Base-by-base conservation (phyloP, 2,888 invertebrate genomes). In the Nasonia oneida region DNA sequence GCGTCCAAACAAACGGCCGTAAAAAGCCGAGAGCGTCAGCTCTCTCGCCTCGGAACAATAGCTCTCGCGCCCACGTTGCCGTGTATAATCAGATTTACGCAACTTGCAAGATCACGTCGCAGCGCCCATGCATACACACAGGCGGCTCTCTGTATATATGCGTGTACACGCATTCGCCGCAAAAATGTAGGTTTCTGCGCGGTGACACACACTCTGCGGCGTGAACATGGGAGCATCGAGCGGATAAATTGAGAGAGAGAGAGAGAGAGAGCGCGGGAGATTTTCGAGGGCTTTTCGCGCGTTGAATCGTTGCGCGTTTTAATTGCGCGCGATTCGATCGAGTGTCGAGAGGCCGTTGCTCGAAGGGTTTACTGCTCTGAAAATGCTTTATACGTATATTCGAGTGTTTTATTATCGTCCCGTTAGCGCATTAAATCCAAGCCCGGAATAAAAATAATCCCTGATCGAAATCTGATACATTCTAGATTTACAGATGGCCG, bases 21-120 rank as follows among this genome's bases (percentile, higher is more conserved):
- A 76, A 76, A 76, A 53, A 75, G 70, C 50, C 53, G 10, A 47
- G 79, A 50, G 79, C 47, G 23, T 15, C 47, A 70, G 50, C 57
- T 64, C 61, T 18, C 67, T 70, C 67, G 67, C 39, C 37, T n/a
- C 71, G 61, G 80, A 47, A 85, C 85, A 85, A 85, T 85, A 37
- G 84, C 76, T 67, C 74, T 71, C 64, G 57, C 71, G 57, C 77
- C n/a, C 33, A 53, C 57, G 61, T n/a, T 12, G 71, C 23, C 71
- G 33, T 50, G 70, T 81, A 18, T 53, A 85, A 85, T 85, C 85
- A 85, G 71, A 85, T 81, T 81, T 71, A 77, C 71, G 77, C 77
- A 81, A 85, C 71, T 57, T 85, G 85, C 85, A 81, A 85, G 85
- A 85, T 85, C 70, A 76, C 71, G 84, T 33, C 57, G 39, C 57